Percentiles rank a stretch among this genome's conserved stretches.
These are phyloP conservation scores for Bubo blakistoni DNA, from an alignment of 2,113 vertebrate species.

Conservation along the genomic window DNA sequence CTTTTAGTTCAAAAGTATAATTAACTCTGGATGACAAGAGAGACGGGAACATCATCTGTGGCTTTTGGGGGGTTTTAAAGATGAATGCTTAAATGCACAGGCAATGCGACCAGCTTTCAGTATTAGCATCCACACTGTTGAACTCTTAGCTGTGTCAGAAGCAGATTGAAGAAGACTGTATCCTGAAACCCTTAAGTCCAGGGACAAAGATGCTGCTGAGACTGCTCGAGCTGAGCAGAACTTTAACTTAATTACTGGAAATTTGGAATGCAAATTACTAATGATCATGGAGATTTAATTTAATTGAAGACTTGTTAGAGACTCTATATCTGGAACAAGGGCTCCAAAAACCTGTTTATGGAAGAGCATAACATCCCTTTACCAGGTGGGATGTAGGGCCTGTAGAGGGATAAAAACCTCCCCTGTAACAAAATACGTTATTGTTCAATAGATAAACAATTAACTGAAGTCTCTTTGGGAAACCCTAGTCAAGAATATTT, in stretches of 20 bases:
- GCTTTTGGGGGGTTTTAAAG: not conserved
- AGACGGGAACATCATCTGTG: not conserved
- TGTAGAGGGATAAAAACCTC: not conserved
- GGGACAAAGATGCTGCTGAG: not conserved
- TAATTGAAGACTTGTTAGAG: not conserved
- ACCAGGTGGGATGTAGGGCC: not conserved
- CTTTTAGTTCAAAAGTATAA: not conserved
- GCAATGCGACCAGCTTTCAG: not conserved
- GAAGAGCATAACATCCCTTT: not conserved
- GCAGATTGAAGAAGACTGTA: not conserved
- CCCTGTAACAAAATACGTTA: not conserved
- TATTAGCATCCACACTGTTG: accelerated
- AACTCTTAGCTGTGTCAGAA: not conserved
- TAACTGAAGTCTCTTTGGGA: not conserved
- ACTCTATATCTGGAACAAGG: not conserved
- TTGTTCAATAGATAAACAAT: not conserved
- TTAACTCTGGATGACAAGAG: not conserved
- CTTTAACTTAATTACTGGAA: not conserved
- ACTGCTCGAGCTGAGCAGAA: not conserved
- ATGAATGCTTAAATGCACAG: not conserved
- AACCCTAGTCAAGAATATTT: conserved; percentile 6
- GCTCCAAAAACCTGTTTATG: not conserved
- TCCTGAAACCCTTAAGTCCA: not conserved
- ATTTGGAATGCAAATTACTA: not conserved
- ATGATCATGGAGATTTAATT: not conserved